These are phyloP conservation scores for Archaeoteleia sp. DNA, from an alignment of 2,888 invertebrate species.

Conservation along the genomic window DNA sequence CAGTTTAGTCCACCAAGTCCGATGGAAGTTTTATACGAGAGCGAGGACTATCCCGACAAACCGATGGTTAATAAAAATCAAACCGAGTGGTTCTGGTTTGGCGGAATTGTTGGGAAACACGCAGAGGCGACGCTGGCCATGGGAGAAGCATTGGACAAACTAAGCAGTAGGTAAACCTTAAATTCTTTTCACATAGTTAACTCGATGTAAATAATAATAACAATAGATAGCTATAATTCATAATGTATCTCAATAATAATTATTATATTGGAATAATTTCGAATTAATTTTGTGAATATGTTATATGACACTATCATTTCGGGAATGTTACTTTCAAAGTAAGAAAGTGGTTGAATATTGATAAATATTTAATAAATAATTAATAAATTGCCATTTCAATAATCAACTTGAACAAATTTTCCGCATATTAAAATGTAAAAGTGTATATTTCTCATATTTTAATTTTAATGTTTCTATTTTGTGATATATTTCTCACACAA, in stretches of 20 bases:
- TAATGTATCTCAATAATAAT: background rate
- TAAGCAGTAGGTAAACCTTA: constrained; percentile 84
- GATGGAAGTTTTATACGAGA: constrained; percentile 77
- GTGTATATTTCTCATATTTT: too few relatives aligned
- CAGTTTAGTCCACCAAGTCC: constrained; percentile 75
- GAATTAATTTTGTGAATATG: too few relatives aligned
- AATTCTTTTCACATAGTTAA: constrained; percentile 51
- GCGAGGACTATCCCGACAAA: constrained; percentile 79
- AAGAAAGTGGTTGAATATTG: too few relatives aligned
- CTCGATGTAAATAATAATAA: background rate
- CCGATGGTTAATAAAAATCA: constrained; percentile 81
- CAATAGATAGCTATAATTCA: background rate
- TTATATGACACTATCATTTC: too few relatives aligned
- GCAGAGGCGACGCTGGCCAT: constrained; percentile 81
- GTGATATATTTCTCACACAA: background rate
- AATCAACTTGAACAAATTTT: too few relatives aligned
- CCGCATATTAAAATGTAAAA: too few relatives aligned
- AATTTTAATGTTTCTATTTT: background rate
- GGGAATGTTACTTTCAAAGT: too few relatives aligned
- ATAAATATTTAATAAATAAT: too few relatives aligned
- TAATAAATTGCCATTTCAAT: too few relatives aligned
- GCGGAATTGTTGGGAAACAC: constrained; percentile 85
- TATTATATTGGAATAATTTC: too few relatives aligned
- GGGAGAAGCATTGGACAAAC: constrained; percentile 83
- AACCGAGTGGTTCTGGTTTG: constrained; percentile 90